Conservation (phyloP, 2,888 invertebrate genomes). For the Eulithis testata region DNA sequence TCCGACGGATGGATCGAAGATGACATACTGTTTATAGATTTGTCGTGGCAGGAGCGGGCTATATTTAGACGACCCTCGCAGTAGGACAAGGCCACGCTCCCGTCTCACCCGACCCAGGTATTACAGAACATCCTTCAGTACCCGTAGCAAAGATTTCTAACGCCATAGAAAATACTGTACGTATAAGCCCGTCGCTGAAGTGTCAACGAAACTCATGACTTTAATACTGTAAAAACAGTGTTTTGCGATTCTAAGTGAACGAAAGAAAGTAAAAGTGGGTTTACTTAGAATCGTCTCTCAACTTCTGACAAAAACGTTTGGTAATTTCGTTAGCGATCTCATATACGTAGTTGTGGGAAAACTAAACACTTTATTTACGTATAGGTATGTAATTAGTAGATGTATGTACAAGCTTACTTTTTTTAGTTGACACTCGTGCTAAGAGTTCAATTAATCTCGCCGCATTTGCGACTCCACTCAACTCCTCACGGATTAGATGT, state of each 20-base stretch:
- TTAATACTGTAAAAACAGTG: not conserved
- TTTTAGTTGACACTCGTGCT: slow-evolving; percentile 7
- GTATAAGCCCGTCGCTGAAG: not conserved
- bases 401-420: too few species aligned
- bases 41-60: slow-evolving; percentile 54
- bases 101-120: slow-evolving; percentile 66
- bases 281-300: too few species aligned
- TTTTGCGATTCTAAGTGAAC: too few species aligned
- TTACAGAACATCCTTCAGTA: slow-evolving; percentile 65
- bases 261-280: too few species aligned
- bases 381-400: too few species aligned
- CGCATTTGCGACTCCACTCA: slow-evolving; percentile 62
- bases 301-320: too few species aligned
- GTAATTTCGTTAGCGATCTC: too few species aligned
- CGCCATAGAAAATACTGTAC: slow-evolving; percentile 1
- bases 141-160: slow-evolving; percentile 11
- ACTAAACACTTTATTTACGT: too few species aligned
- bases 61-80: slow-evolving; percentile 77
- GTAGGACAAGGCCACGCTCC: slow-evolving; percentile 75
- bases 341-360: too few species aligned
- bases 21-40: slow-evolving; percentile 38
- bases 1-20: slow-evolving; percentile 5
- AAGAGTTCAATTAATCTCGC: slow-evolving; percentile 61
- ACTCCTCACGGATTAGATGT: slow-evolving; percentile 62
- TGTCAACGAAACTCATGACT: not conserved